These are phyloP conservation scores for Dicyrtomina minuta DNA, from an alignment of 2,888 invertebrate species.

Conservation along the genomic window DNA sequence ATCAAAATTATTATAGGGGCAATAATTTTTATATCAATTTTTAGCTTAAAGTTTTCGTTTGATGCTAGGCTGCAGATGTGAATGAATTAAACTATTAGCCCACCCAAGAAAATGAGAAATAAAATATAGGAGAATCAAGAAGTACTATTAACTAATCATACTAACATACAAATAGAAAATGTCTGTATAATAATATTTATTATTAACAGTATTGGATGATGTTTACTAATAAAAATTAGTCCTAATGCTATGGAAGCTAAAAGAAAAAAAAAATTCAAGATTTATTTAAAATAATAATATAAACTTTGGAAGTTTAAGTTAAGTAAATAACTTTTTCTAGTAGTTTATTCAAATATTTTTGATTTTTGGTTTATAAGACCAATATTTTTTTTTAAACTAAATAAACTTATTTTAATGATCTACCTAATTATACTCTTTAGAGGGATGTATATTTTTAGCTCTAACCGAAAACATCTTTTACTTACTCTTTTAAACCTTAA, in stretches of 20 bases:
- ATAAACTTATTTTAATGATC: slow-evolving; percentile 55
- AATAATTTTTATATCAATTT: slow-evolving; percentile 54
- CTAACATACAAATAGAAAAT: slow-evolving; percentile 60
- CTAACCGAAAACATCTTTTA: no score
- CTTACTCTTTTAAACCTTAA: no score
- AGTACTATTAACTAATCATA: slow-evolving; percentile 59
- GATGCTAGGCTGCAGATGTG: slow-evolving; percentile 66
- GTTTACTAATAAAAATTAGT: slow-evolving; percentile 55
- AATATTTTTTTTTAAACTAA: slow-evolving; percentile 64
- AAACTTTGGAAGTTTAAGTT: slow-evolving; percentile 71
- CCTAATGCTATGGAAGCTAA: no score
- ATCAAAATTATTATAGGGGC: slow-evolving; percentile 55
- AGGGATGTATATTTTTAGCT: no score
- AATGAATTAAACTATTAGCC: slow-evolving; percentile 67
- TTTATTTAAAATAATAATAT: slow-evolving; percentile 68
- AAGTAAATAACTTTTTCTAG: not conserved
- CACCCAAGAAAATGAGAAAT: slow-evolving; percentile 66
- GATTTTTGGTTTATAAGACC: slow-evolving; percentile 70
- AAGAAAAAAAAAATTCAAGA: slow-evolving; percentile 56
- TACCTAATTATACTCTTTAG: no score
- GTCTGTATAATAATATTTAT: slow-evolving; percentile 60
- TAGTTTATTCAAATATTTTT: no score
- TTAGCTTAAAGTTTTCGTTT: slow-evolving; percentile 60
- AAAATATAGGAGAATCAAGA: slow-evolving; percentile 66
- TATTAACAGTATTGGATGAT: slow-evolving; percentile 63